Evolutionary conservation across 1,140 invertebrate species (phyloP), one percentile per base, ranked within the genome.

Genomic region (Papilio polytes): DNA sequence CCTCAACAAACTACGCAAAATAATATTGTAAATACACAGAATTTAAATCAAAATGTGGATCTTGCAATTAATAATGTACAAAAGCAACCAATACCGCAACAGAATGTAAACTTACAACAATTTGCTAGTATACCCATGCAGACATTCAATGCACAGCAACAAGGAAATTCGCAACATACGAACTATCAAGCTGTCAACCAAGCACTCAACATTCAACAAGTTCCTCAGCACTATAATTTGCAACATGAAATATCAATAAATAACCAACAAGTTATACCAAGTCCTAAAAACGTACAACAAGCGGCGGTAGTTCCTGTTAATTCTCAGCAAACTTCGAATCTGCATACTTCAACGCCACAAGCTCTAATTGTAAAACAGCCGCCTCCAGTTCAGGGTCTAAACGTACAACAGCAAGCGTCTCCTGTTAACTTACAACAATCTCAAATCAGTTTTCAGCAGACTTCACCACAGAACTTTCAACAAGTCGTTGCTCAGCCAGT

Each of bases 11-110:
- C 46, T 48, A 59, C 81, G 10, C 56, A 81, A 46, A 83, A 66
- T 63, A 81, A 85, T 81, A 63, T 78, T 26, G 46, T 80, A 81
- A 51, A 51, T 82, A 74, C 76, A 76, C 18, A 81, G 66, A 85
- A 81, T 81, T 78, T 81, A 26, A 84, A 82, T 76, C 78, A 83
- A 80, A 84, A 84, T 56, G 83, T 56, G 76, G 83, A 84, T 81
- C 70, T 20, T 36, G 79, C 59, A 31, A 73, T 78, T 26, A 59
- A 78, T 22, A 83, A 66, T 80, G 41, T 51, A 44, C 77, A 66
- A 80, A 81, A 80, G 56, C 73, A 53, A 80, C 2, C 63, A 20
- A 26, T 44, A 18, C 15, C 26, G 31, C 70, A 74, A 78, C 66
- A 78, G 31, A 41, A n/a, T 72, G 20, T 72, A 26, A 80, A 78